A percentile compares a stretch with the other conserved stretches of the same genome.
Conservation (phyloP, 1,140 invertebrate species). For the Teleogryllus occipitalis region DNA sequence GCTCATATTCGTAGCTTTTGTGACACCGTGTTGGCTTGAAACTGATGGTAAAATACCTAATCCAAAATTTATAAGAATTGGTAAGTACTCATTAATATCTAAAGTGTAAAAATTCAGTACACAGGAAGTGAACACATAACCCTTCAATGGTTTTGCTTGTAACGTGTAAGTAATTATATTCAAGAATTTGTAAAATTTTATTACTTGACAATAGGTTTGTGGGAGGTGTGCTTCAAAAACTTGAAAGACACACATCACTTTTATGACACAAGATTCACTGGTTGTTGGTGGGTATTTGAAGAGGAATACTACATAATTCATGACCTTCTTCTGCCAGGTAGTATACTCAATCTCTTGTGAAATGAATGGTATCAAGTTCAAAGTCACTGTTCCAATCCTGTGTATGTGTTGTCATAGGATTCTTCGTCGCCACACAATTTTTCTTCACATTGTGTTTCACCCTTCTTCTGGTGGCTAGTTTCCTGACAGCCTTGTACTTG, state of each 20-base stretch:
- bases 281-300: constrained; percentile 89
- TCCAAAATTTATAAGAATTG: constrained; percentile 72
- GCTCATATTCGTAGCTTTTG: constrained; percentile 78
- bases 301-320: constrained; percentile 88
- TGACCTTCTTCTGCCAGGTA: constrained; percentile 63
- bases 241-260: constrained; percentile 73
- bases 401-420: constrained; percentile 49
- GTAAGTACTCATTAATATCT: constrained; percentile 41
- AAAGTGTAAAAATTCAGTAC: constrained; percentile 17
- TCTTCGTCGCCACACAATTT: constrained; percentile 88
- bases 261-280: constrained; percentile 67
- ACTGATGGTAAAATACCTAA: constrained; percentile 71
- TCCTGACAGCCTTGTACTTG: constrained; percentile 62
- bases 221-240: constrained; percentile 82
- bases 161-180: neutral
- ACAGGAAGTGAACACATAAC: constrained; percentile 5
- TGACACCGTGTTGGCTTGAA: constrained; percentile 86
- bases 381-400: neutral
- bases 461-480: constrained; percentile 59
- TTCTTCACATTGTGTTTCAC: constrained; percentile 83
- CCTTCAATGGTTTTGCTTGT: neutral
- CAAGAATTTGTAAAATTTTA: neutral
- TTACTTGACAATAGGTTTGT: constrained; percentile 56
- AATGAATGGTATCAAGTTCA: neutral
- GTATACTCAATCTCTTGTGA: constrained; percentile 17